Evolutionary conservation across 2,113 vertebrate species (phyloP), one percentile per base, ranked within the genome.

Genomic region (Mesoclemmys tuberculata): DNA sequence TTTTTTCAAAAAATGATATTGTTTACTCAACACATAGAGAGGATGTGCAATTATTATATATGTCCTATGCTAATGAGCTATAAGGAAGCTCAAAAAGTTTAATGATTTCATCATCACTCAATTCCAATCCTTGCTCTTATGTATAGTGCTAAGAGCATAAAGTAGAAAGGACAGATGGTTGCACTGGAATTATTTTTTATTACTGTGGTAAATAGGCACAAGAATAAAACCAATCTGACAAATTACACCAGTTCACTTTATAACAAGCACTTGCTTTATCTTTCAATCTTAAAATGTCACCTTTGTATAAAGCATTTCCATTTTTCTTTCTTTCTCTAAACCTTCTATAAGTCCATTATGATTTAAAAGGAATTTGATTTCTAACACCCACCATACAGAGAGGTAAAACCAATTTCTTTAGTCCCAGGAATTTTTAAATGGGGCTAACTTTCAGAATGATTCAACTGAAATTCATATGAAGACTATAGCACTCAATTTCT

Each of bases 281-380:
- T 94, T 93, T 97, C 92, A 95, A 93, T 96, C 97, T 92, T 95
- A 89, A 95, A 96, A 94, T 92, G 87, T 95, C 91, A 93, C 92
- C 61, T 38, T 80, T 90, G 68, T 21, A 3, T 95, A 97, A 95
- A 96, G 55, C 93, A 94, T 95, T 97, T 93, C 94, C 74, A 7
- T 97, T 95, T 93, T 96, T 80, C 84, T 49, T 95, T 10, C 80
- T 95, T 93, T 96, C 87, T 90, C 85, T 93, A 93, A 94, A 90
- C 48, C 87, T 89, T 94, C 98, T 98, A 96, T 97, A 98, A 98
- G 89, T 83, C 93, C 96, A 96, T 97, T 97, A 97, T 88, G 90
- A 97, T 98, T 98, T 98, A 8, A 19, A 96, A 95, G 94, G 96
- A 8, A 95, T 94, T 95, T 92, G 78, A 35, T 94, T 97, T 98